These are phyloP conservation scores for Pelodiscus sinensis DNA, from an alignment of 2,113 vertebrate species.

Conservation along the genomic window DNA sequence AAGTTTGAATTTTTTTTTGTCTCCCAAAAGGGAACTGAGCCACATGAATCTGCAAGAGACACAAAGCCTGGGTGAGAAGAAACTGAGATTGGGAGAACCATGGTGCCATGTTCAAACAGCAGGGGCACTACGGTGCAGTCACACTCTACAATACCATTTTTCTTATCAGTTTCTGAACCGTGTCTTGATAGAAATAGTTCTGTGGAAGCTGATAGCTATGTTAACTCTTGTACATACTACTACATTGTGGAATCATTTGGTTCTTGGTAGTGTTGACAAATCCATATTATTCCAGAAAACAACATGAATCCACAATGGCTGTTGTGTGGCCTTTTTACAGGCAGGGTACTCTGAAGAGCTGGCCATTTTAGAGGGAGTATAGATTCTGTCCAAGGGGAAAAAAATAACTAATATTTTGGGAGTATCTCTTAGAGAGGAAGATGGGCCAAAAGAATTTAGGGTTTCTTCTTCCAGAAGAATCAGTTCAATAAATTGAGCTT, in stretches of 20 bases:
- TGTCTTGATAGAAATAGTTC: background rate
- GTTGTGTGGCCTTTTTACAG: background rate
- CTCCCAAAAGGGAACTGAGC: background rate
- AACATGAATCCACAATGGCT: background rate
- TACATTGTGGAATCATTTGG: background rate
- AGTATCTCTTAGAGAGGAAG: background rate
- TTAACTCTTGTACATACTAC: background rate
- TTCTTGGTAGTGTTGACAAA: constrained; percentile 9
- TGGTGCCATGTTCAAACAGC: background rate
- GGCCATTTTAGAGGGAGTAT: background rate
- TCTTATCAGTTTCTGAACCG: background rate
- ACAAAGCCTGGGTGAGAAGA: background rate
- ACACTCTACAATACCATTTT: background rate
- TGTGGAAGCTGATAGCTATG: background rate
- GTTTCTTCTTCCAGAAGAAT: background rate
- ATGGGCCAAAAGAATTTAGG: background rate
- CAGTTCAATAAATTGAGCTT: background rate
- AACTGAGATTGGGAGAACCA: background rate
- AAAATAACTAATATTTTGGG: background rate
- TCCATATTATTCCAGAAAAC: background rate
- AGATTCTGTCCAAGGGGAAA: background rate
- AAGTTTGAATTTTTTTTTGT: background rate
- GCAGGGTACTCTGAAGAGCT: background rate
- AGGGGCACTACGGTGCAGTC: background rate
- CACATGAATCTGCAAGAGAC: background rate